Evolutionary conservation across 2,797 vertebrate species (phyloP).

Genomic region (Squalus acanthias): DNA sequence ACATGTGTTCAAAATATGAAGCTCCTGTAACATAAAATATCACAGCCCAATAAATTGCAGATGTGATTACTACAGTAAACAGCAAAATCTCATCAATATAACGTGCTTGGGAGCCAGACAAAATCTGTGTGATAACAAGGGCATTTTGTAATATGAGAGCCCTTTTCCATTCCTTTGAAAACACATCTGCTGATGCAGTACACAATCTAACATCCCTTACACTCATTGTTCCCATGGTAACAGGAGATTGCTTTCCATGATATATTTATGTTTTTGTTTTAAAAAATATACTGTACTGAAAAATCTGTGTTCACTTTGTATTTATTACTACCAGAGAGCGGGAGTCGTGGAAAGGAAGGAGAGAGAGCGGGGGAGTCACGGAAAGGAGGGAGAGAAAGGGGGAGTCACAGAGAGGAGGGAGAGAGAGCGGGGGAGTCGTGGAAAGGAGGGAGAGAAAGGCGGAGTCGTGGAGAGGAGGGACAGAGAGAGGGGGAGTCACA

Average conservation of each 20-base stretch:
- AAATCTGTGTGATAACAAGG: not conserved
- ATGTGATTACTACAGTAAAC: not conserved
- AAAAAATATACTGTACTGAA: not conserved
- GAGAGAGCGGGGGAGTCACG: too few relatives aligned
- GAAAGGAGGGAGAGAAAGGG: not conserved
- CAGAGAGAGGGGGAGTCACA: too few relatives aligned
- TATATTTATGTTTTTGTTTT: not conserved
- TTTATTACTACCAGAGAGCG: not conserved
- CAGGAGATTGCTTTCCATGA: not conserved
- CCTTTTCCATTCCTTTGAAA: not conserved
- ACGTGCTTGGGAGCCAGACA: not conserved
- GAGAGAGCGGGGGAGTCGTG: not conserved
- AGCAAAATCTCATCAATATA: not conserved
- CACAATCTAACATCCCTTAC: not conserved
- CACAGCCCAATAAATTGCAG: not conserved
- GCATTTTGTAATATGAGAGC: not conserved
- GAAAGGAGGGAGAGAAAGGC: constrained; percentile 39
- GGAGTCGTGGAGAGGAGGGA: not conserved
- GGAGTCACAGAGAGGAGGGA: not conserved
- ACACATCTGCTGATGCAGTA: not conserved
- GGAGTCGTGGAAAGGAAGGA: not conserved
- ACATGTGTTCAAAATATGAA: not conserved
- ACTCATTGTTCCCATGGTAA: not conserved
- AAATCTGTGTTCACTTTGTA: not conserved
- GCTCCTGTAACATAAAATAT: not conserved